phyloP scores from a whole-genome alignment of 1,140 invertebrate species.

The Thalassaphorura encarpata region DNA sequence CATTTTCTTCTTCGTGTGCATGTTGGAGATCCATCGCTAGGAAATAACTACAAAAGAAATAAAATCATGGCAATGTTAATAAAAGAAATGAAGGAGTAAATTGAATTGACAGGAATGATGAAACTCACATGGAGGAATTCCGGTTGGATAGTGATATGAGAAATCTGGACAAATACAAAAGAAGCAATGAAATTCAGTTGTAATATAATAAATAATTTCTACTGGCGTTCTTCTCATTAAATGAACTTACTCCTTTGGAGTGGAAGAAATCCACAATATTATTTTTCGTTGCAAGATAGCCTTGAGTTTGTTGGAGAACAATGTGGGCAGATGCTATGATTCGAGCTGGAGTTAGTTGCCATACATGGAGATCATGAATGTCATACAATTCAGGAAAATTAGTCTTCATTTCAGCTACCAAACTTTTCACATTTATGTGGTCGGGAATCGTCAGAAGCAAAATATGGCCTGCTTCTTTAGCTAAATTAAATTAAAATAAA shows the following conservation, averaged over 20 bases:
- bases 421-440: conserved; percentile 53
- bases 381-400: conserved; percentile 68
- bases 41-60: not conserved
- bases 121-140: conserved; percentile 50
- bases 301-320: conserved; percentile 54
- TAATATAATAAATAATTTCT: no score
- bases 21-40: conserved; percentile 6
- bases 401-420: conserved; percentile 44
- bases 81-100: not conserved
- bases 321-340: conserved; percentile 63
- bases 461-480: conserved; percentile 66
- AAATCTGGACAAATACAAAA: no score
- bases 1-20: conserved; percentile 13
- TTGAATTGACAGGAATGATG: not conserved
- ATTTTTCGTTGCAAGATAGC: conserved; percentile 33
- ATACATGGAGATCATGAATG: conserved; percentile 71
- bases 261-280: conserved; percentile 51
- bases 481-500: conserved; percentile 39
- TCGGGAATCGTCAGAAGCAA: conserved; percentile 69
- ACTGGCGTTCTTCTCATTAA: no score
- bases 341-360: conserved; percentile 60
- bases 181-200: no score
- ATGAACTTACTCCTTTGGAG: conserved; percentile 58
- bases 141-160: conserved; percentile 64
- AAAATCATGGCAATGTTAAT: not conserved